These are phyloP conservation scores for Epinotia brunnichana DNA, from an alignment of 2,888 invertebrate species.

Conservation along the genomic window DNA sequence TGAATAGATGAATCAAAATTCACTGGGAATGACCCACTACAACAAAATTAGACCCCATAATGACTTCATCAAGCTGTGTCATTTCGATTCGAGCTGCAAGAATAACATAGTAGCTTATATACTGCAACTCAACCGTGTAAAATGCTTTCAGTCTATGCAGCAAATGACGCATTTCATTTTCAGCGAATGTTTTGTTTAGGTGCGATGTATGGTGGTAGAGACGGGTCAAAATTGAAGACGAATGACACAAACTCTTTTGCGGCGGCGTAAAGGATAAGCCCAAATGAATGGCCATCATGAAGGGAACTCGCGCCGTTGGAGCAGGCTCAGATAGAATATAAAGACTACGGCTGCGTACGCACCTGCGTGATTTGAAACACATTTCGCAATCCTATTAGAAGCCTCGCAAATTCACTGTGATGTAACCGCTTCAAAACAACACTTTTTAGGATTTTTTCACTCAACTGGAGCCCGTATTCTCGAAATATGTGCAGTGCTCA, in stretches of 20 bases:
- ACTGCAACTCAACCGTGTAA: constrained; percentile 19
- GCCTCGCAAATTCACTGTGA: constrained; percentile 75
- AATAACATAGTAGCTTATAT: constrained; percentile 10
- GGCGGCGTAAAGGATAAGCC: constrained; percentile 83
- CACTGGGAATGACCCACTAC: constrained; percentile 44
- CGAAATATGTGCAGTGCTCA: constrained; percentile 72
- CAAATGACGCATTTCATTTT: constrained; percentile 65
- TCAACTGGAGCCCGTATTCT: constrained; percentile 72
- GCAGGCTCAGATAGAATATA: constrained; percentile 94
- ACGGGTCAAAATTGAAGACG: constrained; percentile 74
- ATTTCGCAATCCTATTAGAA: constrained; percentile 78
- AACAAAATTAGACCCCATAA: constrained; percentile 10
- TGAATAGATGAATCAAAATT: constrained; percentile 45
- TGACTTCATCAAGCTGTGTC: constrained; percentile 38
- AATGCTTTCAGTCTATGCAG: constrained; percentile 20
- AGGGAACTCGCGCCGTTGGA: constrained; percentile 86
- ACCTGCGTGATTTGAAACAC: constrained; percentile 91
- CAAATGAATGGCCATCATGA: constrained; percentile 84
- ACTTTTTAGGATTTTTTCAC: constrained; percentile 78
- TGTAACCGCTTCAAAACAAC: constrained; percentile 79
- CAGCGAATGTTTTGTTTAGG: constrained; percentile 69
- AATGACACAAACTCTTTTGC: constrained; percentile 82
- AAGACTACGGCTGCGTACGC: constrained; percentile 97
- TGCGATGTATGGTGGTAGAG: constrained; percentile 70
- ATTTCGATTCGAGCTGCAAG: constrained; percentile 29